Base-by-base conservation (phyloP, 2,888 invertebrate genomes). In the Protula sp. region DNA sequence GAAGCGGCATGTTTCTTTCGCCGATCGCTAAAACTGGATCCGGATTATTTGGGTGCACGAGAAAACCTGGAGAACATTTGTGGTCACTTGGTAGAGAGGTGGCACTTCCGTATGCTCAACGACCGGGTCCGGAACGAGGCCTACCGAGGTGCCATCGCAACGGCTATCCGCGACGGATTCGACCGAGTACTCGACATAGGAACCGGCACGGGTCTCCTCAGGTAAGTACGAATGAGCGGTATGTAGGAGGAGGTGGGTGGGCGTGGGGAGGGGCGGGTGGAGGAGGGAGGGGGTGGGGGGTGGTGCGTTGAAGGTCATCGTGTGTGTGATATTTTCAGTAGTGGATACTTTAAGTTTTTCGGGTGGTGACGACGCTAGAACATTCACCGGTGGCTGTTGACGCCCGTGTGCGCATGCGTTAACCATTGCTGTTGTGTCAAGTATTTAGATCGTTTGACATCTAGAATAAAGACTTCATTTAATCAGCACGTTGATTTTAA, bases 101-200 rank as follows among this genome's bases (percentile, higher is more conserved):
- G 91, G 91, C 91, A 91, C 78, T 91, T 87, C 77, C 83, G 88
- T 60, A 91, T 91, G 91, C 79, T 91, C 29, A 92, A 91, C 81
- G 91, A 91, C 75, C 82, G 79, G 61, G 75, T 79, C 24, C 83
- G 91, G 50, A 91, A 92, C 80, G 76, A 83, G 59, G 84, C 86
- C 0, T 92, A 87, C 74, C 82, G 82, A 57, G 75, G 81, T 57
- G 90, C 90, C 0, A 87, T 91, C 63, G 72, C 74, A 24, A 81
- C 84, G 58, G 84, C 82, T 62, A 76, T 88, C 1, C 75, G 79
- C 2, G 70, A 78, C 30, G 84, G 85, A 22, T 82, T 80, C 65
- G 83, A 85, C 55, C 83, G 81, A 63, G 86, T 90, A 22, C 77
- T 90, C 45, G 91, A 91, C 74, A 85, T 91, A 67, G 91, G 91